Base-by-base conservation (phyloP, 30 jellyfish, hydroid and myxozoan genomes). In the Hydra vulgaris region DNA sequence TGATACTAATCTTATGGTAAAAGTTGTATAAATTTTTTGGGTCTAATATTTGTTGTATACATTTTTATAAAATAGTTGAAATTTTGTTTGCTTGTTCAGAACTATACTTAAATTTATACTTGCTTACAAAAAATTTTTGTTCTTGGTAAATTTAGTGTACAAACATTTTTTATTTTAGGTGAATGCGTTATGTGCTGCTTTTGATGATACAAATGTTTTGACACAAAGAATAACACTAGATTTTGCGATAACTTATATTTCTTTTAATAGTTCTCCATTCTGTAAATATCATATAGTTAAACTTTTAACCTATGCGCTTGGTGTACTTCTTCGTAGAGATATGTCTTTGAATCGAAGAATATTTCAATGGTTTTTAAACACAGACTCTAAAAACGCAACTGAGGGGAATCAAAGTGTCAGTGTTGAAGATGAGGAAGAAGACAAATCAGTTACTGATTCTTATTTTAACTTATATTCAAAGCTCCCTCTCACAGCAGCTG, bases 311-410 rank as follows among this genome's bases (percentile, higher is more conserved):
- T 85, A 86, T 54, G 85, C 96, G 8, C 70, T 91, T 17, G 82
- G 89, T n/a, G 98, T 91, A 22, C 95, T 91, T 7, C 83, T 91
- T 27, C 73, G 98, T 8, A 83, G 98, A 66, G 98, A 91, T 73
- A 91, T 91, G 98, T 91, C 98, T 1, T 80, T 91, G 73, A 91
- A 91, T 71, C 75, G 98, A 22, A 79, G 98, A 66, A 79, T 91
- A 72, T 91, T 76, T 73, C 98, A 91, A 56, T 91, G 98, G 98
- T 71, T 91, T 7, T 67, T 91, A 26, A 72, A 85, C 69, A 73
- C 66, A 15, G 82, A 84, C 84, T 70, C 79, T 40, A 89, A 87
- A 16, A 78, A 79, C 7, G 70, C 70, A 5, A n/a, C 82, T 5
- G 74, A 79, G 17, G 54, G 83, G 22, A 75, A 82, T 40, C 76